These are phyloP conservation scores for Adelges cooleyi DNA, from an alignment of 1,140 invertebrate species.

Conservation along the genomic window DNA sequence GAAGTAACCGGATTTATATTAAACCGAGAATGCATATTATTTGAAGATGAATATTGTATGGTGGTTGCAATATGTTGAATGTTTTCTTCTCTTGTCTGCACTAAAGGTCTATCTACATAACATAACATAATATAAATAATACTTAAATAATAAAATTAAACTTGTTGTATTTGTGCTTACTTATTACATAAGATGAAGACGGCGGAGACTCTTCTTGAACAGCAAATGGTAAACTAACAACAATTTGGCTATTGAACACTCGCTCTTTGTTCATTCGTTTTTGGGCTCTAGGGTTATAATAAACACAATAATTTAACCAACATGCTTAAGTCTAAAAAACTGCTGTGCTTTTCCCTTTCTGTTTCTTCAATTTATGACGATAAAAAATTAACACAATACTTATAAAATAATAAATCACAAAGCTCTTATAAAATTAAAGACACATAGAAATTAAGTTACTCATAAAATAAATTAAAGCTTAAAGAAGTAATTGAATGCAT, in stretches of 20 bases:
- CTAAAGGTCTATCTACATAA: constrained; percentile 1
- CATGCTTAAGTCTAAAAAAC: background rate
- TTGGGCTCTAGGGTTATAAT: constrained; percentile 48
- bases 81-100: constrained; percentile 21
- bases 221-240: constrained; percentile 30
- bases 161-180: background rate
- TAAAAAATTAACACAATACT: constrained; percentile 1
- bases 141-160: too few relatives aligned
- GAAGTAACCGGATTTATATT: constrained; percentile 20
- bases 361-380: background rate
- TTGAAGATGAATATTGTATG: constrained; percentile 18
- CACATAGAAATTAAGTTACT: constrained; percentile 26
- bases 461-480: background rate
- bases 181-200: constrained; percentile 4
- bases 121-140: background rate
- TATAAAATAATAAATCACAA: background rate
- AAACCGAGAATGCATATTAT: constrained; percentile 19
- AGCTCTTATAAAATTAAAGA: constrained; percentile 26
- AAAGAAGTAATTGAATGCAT: constrained; percentile 13
- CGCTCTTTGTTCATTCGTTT: constrained; percentile 76
- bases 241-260: constrained; percentile 50
- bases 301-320: too few relatives aligned
- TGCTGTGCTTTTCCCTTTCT: background rate
- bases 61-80: constrained; percentile 22
- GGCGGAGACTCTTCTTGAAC: constrained; percentile 24